phyloP scores from a whole-genome alignment of 2,888 invertebrate genomes.

The Litoditis marina region DNA sequence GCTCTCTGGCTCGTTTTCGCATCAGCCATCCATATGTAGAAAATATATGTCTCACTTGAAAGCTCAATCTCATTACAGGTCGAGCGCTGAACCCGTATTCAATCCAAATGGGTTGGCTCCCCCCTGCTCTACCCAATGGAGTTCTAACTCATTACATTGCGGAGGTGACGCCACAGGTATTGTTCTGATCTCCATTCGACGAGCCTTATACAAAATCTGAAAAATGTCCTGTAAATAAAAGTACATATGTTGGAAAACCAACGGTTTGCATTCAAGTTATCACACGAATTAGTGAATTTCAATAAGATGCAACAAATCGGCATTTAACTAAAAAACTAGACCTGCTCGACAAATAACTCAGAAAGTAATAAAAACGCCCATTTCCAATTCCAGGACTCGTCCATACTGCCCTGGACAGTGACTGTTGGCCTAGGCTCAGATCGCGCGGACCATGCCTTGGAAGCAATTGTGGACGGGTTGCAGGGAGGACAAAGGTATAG shows the following conservation, averaged over 20 bases:
- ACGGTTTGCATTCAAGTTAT: too few relatives aligned
- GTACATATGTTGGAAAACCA: too few relatives aligned
- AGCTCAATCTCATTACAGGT: conserved; percentile 9
- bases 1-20: too few relatives aligned
- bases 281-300: too few relatives aligned
- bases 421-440: conserved; percentile 39
- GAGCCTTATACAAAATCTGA: too few relatives aligned
- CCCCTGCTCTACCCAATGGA: conserved; percentile 56
- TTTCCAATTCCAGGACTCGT: conserved; percentile 3
- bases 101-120: conserved; percentile 50
- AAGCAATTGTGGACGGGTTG: conserved; percentile 52
- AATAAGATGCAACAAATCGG: too few relatives aligned
- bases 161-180: conserved; percentile 27
- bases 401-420: conserved; percentile 39
- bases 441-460: conserved; percentile 33
- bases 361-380: not conserved
- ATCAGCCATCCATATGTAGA: too few relatives aligned
- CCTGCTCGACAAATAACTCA: too few relatives aligned
- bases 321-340: too few relatives aligned
- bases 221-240: too few relatives aligned
- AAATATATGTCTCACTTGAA: not conserved
- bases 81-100: conserved; percentile 52
- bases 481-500: conserved; percentile 43
- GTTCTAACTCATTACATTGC: conserved; percentile 52
- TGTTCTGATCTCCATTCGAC: not conserved